These are phyloP conservation scores for Gymnobelideus leadbeateri DNA, from an alignment of 2,113 vertebrate genomes.

Conservation along the genomic window DNA sequence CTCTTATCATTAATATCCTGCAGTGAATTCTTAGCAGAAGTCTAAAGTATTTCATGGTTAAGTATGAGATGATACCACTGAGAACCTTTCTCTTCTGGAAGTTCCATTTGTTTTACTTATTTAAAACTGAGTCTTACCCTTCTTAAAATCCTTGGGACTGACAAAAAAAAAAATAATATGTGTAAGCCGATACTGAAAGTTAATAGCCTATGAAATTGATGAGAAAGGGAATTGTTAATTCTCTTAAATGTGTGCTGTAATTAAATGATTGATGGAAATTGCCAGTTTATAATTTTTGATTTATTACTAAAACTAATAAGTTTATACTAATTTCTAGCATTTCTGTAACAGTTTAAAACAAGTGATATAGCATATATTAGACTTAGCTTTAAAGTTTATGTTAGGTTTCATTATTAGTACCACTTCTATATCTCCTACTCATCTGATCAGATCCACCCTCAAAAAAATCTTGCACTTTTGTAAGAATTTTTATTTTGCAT, in stretches of 20 bases:
- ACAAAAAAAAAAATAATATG: not conserved
- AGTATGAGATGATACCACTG: not conserved
- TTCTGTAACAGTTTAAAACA: not conserved
- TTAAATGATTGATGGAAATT: not conserved
- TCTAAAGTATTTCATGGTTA: not conserved
- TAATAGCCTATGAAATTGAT: not conserved
- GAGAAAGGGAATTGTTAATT: not conserved
- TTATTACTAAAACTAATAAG: not conserved
- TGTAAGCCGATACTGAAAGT: constrained; percentile 3
- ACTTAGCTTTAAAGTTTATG: not conserved
- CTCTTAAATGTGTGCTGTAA: not conserved
- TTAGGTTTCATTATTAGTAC: not conserved
- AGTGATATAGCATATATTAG: not conserved
- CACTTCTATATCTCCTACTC: not conserved
- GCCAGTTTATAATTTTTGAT: not conserved
- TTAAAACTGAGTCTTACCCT: not conserved
- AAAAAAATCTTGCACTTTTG: not conserved
- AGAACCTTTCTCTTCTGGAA: not conserved
- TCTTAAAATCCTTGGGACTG: not conserved
- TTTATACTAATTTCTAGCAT: not conserved
- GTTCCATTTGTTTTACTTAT: constrained; percentile 1
- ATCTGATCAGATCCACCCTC: not conserved
- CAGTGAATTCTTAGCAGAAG: not conserved
- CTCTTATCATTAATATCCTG: not conserved
- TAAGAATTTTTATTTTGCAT: constrained; percentile 23